These are phyloP conservation scores for Microcebus murinus DNA, from an alignment of 2,113 vertebrate species.

Conservation along the genomic window DNA sequence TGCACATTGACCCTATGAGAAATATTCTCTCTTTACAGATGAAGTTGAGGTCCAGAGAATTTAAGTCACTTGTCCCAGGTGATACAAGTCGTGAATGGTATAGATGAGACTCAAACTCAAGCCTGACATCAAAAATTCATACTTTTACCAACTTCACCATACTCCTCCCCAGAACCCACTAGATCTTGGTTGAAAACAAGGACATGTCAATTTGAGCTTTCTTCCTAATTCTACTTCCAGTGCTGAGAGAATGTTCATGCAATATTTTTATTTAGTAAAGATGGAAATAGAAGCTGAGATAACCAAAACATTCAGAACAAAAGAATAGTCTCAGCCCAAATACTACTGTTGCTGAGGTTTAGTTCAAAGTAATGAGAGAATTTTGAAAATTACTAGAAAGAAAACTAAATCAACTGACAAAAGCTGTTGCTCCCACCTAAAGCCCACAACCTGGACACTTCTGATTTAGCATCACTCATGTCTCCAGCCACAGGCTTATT, in stretches of 20 bases:
- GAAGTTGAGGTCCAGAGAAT: neutral
- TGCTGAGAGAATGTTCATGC: neutral
- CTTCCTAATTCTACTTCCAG: neutral
- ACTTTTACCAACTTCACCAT: neutral
- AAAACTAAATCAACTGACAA: neutral
- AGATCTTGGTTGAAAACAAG: neutral
- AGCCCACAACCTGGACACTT: neutral
- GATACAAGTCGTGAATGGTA: neutral
- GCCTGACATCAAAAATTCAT: neutral
- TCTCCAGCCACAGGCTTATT: neutral
- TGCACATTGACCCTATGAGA: neutral
- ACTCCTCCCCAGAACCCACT: neutral
- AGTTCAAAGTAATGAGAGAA: neutral
- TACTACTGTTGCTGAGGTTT: neutral
- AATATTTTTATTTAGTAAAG: constrained; percentile 40
- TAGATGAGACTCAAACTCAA: constrained; percentile 20
- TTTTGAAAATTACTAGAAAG: constrained; percentile 35
- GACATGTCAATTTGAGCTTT: neutral
- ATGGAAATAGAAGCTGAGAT: neutral
- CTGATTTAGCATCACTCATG: neutral
- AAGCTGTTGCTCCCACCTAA: neutral
- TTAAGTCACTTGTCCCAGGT: neutral
- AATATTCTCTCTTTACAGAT: neutral
- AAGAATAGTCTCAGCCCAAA: neutral
- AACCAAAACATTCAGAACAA: constrained; percentile 29